Evolutionary conservation across 2,888 invertebrate genomes (phyloP), one percentile per base, ranked within the genome.

Genomic region (Flabesymbios commensalis): DNA sequence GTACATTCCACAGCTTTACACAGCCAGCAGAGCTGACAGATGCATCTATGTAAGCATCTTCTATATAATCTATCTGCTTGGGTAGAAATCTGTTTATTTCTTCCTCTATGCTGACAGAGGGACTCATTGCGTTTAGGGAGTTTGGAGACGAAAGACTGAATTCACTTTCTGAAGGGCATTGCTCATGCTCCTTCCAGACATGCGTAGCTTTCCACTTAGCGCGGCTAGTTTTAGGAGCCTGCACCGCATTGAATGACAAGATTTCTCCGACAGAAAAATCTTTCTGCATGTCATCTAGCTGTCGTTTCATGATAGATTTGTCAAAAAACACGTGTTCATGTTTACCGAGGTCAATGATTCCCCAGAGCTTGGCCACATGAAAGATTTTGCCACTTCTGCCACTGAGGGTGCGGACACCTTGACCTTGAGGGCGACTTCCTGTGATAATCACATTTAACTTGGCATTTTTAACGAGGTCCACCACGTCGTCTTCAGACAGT

Each of bases 241-340:
- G 77, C 17, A 83, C 78, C 19, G 82, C 81, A 69, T 82, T 81
- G 68, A 83, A 83, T 63, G 74, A 78, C 17, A 81, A 76, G 62
- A 75, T 73, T 60, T 83, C 83, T 7, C 80, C 81, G 19, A 82
- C 72, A 55, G 75, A 74, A 53, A 79, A 74, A 47, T 80, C 67
- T 63, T 78, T 79, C 66, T 78, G 77, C 57, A 82, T 70, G 68
- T 82, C 82, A 67, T 82, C 82, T 59, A 80, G 73, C 28, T 73
- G 72, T 57, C 77, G 75, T 2, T 74, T 74, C 72, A 72, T 72
- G 63, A 83, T 82, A 26, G 79, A 79, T 57, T 78, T 73, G 63
- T 83, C 83, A 61, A 83, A 83, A 63, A 83, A 83, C 17, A 83
- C 83, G 69, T 83, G 83, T 67, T 83, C 83, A 71, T 83, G 83